Evolutionary conservation across 2,797 vertebrate species (phyloP).

Genomic region (Enteromius anoplus): DNA sequence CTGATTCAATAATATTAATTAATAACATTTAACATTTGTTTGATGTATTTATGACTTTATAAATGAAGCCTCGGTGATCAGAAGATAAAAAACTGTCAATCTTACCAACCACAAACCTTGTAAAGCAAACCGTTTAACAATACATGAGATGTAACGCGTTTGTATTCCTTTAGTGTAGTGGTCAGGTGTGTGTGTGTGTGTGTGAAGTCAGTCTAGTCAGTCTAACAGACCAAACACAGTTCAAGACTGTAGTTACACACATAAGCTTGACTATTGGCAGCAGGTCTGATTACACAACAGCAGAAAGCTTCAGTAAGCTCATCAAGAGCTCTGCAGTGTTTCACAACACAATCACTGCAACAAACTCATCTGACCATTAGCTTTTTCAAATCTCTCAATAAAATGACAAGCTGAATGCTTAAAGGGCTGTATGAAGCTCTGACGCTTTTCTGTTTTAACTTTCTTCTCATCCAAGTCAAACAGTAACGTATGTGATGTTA

Average conservation of each 20-base stretch:
- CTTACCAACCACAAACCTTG: background rate
- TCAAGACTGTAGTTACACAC: background rate
- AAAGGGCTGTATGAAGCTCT: background rate
- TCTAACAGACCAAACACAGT: background rate
- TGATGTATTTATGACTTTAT: background rate
- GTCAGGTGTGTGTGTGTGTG: background rate
- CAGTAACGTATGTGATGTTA: too few relatives aligned
- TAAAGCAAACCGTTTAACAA: background rate
- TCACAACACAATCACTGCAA: too few relatives aligned
- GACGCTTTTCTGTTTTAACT: background rate
- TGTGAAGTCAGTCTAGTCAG: background rate
- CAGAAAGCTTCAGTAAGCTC: background rate
- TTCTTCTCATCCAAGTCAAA: too few relatives aligned
- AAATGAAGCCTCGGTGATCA: background rate
- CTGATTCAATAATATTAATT: accelerated
- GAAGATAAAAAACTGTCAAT: background rate
- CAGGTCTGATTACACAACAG: background rate
- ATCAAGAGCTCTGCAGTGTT: background rate
- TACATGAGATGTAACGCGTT: background rate
- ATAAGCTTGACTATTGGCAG: background rate
- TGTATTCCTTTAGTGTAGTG: background rate
- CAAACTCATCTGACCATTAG: background rate
- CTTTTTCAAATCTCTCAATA: background rate
- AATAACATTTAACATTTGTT: background rate
- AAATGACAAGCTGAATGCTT: background rate